A percentile compares a stretch with the other conserved stretches of the same genome.
Conservation (phyloP, 2,888 invertebrate genomes). For the Megamerina dolium region DNA sequence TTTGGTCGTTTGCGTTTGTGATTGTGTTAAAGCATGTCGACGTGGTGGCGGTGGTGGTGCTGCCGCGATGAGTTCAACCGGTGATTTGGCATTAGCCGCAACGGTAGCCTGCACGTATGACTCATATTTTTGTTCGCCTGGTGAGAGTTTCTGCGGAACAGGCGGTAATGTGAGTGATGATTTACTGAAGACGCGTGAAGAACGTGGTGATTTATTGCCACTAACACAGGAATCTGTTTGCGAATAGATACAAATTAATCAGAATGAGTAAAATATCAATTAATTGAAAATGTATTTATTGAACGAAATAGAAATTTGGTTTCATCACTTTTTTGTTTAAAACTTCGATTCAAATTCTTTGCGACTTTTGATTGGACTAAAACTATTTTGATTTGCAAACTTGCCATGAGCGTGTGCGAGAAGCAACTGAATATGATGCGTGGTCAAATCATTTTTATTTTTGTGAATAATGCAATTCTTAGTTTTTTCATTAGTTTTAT, state of each 20-base stretch:
- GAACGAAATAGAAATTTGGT: slow-evolving; percentile 3
- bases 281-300: neutral
- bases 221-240: slow-evolving; percentile 44
- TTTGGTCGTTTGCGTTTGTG: slow-evolving; percentile 3
- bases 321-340: no score
- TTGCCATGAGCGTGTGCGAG: slow-evolving; percentile 31
- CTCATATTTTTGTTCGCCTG: slow-evolving; percentile 43
- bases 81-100: slow-evolving; percentile 44
- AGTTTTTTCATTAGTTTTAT: no score
- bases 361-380: slow-evolving; percentile 24
- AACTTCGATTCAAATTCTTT: no score
- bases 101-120: slow-evolving; percentile 42
- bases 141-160: slow-evolving; percentile 37
- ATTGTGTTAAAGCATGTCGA: slow-evolving; percentile 26
- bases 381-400: slow-evolving; percentile 36
- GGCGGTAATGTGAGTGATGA: slow-evolving; percentile 33
- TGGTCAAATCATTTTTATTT: no score
- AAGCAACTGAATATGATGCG: slow-evolving; percentile 17
- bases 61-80: slow-evolving; percentile 30
- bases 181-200: slow-evolving; percentile 29
- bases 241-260: neutral
- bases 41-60: slow-evolving; percentile 38
- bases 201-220: slow-evolving; percentile 40
- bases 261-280: slow-evolving; percentile 4
- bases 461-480: no score